Evolutionary conservation across 2,888 invertebrate genomes (phyloP).

Genomic region (Lycophotia porphyrea): DNA sequence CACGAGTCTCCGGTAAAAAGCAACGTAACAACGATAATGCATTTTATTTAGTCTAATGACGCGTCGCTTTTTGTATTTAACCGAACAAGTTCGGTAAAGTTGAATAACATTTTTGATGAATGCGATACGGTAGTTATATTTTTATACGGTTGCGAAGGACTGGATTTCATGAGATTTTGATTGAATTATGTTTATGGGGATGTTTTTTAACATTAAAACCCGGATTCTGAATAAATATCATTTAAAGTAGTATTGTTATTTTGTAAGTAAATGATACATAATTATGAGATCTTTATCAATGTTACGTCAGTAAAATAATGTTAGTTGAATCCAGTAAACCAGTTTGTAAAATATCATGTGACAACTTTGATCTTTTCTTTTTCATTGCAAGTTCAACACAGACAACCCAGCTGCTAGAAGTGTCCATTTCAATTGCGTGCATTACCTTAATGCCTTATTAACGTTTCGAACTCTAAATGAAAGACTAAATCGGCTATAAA

Average conservation of each 20-base stretch:
- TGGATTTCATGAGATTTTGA: slow-evolving; percentile 17
- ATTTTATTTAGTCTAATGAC: slow-evolving; percentile 76
- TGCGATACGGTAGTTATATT: slow-evolving; percentile 31
- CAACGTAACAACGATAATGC: slow-evolving; percentile 79
- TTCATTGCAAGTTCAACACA: neutral
- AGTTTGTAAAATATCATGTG: neutral
- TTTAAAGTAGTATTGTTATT: neutral
- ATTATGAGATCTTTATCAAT: neutral
- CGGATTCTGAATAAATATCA: slow-evolving; percentile 2
- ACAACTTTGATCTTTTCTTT: neutral
- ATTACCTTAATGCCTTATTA: neutral
- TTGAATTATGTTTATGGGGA: slow-evolving; percentile 25
- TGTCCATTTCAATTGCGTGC: neutral
- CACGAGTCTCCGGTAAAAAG: slow-evolving; percentile 79
- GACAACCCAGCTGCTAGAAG: slow-evolving; percentile 1
- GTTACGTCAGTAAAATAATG: neutral
- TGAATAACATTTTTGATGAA: slow-evolving; percentile 58
- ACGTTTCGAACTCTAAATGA: neutral
- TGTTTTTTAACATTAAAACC: slow-evolving; percentile 8
- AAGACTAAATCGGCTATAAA: slow-evolving; percentile 7
- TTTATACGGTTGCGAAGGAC: slow-evolving; percentile 39
- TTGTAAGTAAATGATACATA: neutral
- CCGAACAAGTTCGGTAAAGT: slow-evolving; percentile 55
- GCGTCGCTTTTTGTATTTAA: slow-evolving; percentile 70
- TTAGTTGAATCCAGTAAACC: neutral